phyloP scores from a whole-genome alignment of 1,140 invertebrate genomes.

The Drosophila lacteicornis region DNA sequence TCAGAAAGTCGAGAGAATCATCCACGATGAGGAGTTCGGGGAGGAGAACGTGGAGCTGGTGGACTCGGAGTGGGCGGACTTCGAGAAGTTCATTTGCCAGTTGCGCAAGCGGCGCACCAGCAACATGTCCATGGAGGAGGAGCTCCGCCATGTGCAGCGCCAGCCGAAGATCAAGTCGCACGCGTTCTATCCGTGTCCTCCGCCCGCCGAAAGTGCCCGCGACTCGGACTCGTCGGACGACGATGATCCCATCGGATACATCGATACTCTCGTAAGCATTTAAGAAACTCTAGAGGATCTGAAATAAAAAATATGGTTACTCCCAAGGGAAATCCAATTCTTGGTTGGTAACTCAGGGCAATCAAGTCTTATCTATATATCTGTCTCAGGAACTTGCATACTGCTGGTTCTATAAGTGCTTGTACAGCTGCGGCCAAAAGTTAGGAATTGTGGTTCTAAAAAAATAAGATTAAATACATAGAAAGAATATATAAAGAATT shows the following conservation, averaged over 20 bases:
- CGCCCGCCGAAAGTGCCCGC: constrained; percentile 86
- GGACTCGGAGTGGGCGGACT: constrained; percentile 85
- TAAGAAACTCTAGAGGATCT: not conserved
- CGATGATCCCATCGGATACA: constrained; percentile 87
- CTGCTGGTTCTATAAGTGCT: not conserved
- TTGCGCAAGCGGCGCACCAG: constrained; percentile 86
- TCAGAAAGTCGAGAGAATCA: constrained; percentile 72
- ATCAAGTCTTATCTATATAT: constrained; percentile 10
- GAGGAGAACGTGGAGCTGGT: constrained; percentile 84
- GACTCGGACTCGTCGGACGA: constrained; percentile 85
- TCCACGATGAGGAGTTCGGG: constrained; percentile 84
- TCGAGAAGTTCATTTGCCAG: constrained; percentile 85
- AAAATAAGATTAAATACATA: not conserved
- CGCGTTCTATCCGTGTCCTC: constrained; percentile 89
- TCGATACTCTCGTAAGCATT: constrained; percentile 87
- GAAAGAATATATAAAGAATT: not conserved
- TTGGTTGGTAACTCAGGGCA: constrained; percentile 3
- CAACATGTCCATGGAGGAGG: constrained; percentile 86
- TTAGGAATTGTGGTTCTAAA: not conserved
- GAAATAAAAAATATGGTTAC: too few species aligned
- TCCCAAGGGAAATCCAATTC: not conserved
- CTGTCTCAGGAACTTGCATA: constrained; percentile 16
- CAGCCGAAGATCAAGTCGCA: constrained; percentile 85
- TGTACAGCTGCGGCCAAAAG: constrained; percentile 2
- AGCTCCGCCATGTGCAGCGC: constrained; percentile 85